Evolutionary conservation across 2,113 vertebrate genomes (phyloP), one percentile per base, ranked within the genome.

Genomic region (Crotalus horridus): DNA sequence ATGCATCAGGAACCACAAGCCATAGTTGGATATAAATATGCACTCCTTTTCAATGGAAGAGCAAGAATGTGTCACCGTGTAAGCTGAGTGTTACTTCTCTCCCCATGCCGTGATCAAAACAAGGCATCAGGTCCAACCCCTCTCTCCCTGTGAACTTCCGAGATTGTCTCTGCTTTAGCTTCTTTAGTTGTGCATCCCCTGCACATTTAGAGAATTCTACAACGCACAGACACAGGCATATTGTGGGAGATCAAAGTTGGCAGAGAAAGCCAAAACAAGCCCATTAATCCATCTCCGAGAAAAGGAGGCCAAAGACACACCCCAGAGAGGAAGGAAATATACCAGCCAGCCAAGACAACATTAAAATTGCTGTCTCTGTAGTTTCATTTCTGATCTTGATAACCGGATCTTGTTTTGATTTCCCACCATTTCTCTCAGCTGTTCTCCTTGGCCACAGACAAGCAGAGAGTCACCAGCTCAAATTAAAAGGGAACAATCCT

Each of bases 61-160:
- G 91, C 94, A 95, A 81, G 69, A 94, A 59, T 26, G 89, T 54
- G 93, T 94, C 92, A 95, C 94, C 94, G 61, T 92, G 51, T 17
- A 92, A 89, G 93, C 92, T 90, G 93, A 93, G 90, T 94, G 91
- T 89, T 92, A 96, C 94, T 95, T 95, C 61, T 93, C 92, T 95
- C 88, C 29, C 92, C 92, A 56, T 59, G 92, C 93, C 93, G 43
- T 54, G 92, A 90, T 33, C 88, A 90, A 93, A 90, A 90, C 88
- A 85, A 86, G 48, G 87, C 53, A 58, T 7, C 29, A 51, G 5
- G 81, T 20, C 43, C 43, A 59, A 6, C 24, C 90, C 48, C 4
- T 48, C 59, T n/a, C 10, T 88, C 3, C n/a, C 48, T 54, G 20
- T 11, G 13, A 51, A 39, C 4, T 26, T 55, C 43, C 51, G 8